A percentile compares a stretch with the other conserved stretches of the same genome.
Conservation (phyloP, 2,797 vertebrate genomes). For the Gobionotothen gibberifrons region DNA sequence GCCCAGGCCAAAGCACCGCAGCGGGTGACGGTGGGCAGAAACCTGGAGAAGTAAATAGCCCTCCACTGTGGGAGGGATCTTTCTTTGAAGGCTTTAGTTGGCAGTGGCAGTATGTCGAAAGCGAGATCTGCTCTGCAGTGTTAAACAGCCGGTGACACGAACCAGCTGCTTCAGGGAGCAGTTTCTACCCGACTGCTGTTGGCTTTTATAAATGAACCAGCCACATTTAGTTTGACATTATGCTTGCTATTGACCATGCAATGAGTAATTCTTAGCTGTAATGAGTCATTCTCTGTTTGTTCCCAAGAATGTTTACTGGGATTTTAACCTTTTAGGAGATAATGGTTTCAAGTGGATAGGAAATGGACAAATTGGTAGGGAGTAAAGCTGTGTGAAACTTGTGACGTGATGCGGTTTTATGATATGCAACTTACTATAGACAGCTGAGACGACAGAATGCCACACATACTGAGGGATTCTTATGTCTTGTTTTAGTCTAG, state of each 20-base stretch:
- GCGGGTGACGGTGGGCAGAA: conserved; percentile 11
- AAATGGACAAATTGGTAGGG: neutral
- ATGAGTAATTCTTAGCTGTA: neutral
- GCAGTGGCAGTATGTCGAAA: conserved; percentile 28
- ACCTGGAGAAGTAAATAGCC: neutral
- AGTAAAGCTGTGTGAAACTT: conserved; percentile 1
- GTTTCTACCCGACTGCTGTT: conserved; percentile 7
- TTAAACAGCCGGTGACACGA: conserved; percentile 40
- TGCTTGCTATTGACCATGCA: conserved; percentile 8
- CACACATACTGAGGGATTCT: neutral
- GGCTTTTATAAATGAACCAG: conserved; percentile 41
- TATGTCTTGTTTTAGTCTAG: neutral
- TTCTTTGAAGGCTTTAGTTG: conserved; percentile 36
- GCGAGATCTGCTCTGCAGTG: conserved; percentile 17
- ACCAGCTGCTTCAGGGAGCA: conserved; percentile 53
- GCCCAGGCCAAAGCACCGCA: neutral
- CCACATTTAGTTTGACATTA: conserved; percentile 30
- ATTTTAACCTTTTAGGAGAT: conserved; percentile 2
- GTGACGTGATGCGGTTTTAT: neutral
- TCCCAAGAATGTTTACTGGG: neutral
- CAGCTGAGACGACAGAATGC: neutral
- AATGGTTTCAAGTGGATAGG: neutral
- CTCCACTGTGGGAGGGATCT: neutral
- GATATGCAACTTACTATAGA: neutral
- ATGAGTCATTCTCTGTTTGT: conserved; percentile 18